Evolutionary conservation across 2,888 invertebrate species (phyloP).

Genomic region (Hydraecia micacea): DNA sequence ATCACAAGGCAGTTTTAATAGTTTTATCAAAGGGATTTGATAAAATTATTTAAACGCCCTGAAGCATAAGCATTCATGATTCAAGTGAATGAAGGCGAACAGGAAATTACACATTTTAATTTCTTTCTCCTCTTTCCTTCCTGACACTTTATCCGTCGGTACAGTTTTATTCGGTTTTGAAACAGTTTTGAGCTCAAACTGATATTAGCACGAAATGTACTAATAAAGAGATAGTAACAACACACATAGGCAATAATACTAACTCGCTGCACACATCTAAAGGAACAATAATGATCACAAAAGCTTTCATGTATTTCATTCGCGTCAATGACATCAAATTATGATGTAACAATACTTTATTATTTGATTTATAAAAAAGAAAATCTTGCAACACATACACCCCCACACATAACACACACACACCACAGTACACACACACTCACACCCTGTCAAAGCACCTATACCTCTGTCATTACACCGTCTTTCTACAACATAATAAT

Average conservation of each 20-base stretch:
- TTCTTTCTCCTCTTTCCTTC: constrained; percentile 9
- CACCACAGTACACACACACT: too few species aligned
- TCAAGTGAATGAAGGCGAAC: constrained; percentile 31
- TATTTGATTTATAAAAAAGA: too few species aligned
- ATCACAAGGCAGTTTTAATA: neutral
- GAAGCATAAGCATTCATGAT: constrained; percentile 36
- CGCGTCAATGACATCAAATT: too few species aligned
- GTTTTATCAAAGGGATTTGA: constrained; percentile 27
- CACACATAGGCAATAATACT: constrained; percentile 12
- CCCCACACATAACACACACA: too few species aligned
- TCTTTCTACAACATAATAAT: too few species aligned
- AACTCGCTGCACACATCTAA: constrained; percentile 9
- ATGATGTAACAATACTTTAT: too few species aligned
- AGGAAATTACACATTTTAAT: constrained; percentile 51
- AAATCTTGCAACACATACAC: too few species aligned
- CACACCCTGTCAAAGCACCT: too few species aligned
- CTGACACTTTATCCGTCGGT: neutral
- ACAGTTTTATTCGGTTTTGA: constrained; percentile 2
- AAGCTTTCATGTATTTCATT: too few species aligned
- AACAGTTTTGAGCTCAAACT: neutral
- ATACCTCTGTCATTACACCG: too few species aligned
- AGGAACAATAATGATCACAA: constrained; percentile 48
- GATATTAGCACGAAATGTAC: neutral
- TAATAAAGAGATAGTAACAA: neutral
- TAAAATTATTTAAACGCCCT: constrained; percentile 27